These are phyloP conservation scores for Taurulus bubalis DNA, from an alignment of 2,113 vertebrate species.

Conservation along the genomic window DNA sequence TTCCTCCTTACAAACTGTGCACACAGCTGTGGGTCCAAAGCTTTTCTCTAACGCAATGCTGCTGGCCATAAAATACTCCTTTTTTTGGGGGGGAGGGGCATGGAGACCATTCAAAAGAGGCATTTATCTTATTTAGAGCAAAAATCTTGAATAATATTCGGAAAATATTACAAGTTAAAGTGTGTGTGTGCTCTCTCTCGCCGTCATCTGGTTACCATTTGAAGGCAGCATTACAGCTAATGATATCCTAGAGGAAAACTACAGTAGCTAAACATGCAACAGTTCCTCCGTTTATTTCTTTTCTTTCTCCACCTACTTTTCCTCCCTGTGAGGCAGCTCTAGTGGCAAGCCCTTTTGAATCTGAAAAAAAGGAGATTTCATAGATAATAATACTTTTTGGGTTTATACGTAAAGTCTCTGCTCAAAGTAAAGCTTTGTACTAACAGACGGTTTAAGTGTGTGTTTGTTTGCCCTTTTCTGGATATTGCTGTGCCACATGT, in stretches of 20 bases:
- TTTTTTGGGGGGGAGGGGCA: not conserved
- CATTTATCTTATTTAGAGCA: not conserved
- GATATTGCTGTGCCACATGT: constrained; percentile 29
- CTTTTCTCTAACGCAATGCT: not conserved
- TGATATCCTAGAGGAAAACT: constrained; percentile 81
- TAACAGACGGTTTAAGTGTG: constrained; percentile 13
- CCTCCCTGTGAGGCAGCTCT: constrained; percentile 23
- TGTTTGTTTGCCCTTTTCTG: constrained; percentile 33
- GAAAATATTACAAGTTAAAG: constrained; percentile 16
- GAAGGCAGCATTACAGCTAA: constrained; percentile 76
- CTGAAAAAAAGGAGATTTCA: constrained; percentile 22
- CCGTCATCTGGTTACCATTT: constrained; percentile 82
- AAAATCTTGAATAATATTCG: not conserved
- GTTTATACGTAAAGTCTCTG: constrained; percentile 18
- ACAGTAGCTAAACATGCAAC: constrained; percentile 80
- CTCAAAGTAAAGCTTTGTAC: constrained; percentile 21
- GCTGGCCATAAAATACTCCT: not conserved
- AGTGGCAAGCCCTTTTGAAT: constrained; percentile 2
- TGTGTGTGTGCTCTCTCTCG: constrained; percentile 1
- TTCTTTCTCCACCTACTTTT: constrained; percentile 30
- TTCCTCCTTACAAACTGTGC: constrained; percentile 23
- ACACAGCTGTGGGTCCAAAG: not conserved
- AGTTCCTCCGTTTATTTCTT: constrained; percentile 42
- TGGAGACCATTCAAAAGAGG: not conserved
- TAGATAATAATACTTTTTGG: constrained; percentile 19